Percentiles rank a stretch among this genome's conserved stretches.
Evolutionary conservation across 2,113 vertebrate genomes (phyloP).

Genomic region (Illadopsis cleaveri): DNA sequence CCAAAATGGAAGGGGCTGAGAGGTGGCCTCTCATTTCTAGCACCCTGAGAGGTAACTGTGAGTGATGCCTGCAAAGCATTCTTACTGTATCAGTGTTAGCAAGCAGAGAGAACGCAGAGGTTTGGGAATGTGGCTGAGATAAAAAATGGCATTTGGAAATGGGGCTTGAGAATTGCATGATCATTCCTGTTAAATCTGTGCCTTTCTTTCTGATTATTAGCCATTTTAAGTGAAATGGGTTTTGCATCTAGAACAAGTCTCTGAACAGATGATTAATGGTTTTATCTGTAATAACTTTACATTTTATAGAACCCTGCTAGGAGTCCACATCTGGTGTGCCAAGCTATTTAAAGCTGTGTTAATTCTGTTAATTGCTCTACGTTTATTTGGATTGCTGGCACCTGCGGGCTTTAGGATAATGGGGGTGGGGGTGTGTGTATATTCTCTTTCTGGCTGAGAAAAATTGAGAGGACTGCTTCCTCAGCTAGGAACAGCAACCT

Average conservation of each 20-base stretch:
- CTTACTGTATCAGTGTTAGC: not conserved
- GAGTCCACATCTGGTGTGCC: conserved; percentile 78
- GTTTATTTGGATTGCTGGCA: conserved; percentile 81
- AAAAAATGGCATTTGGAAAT: conserved; percentile 58
- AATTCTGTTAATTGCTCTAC: conserved; percentile 83
- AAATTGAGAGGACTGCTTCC: conserved; percentile 48
- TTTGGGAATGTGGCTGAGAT: not conserved
- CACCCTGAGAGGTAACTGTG: not conserved
- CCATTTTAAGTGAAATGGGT: conserved; percentile 71
- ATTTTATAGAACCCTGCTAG: conserved; percentile 79
- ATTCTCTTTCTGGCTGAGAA: conserved; percentile 40
- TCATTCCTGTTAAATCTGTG: conserved; percentile 49
- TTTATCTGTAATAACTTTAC: conserved; percentile 80
- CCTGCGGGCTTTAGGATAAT: conserved; percentile 77
- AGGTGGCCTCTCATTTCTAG: not conserved
- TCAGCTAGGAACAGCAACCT: conserved; percentile 49
- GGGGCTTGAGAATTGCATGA: conserved; percentile 25
- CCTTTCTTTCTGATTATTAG: conserved; percentile 73
- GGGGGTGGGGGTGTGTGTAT: not conserved
- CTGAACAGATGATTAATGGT: conserved; percentile 83
- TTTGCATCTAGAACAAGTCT: conserved; percentile 75
- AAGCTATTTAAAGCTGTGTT: conserved; percentile 83
- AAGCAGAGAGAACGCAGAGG: not conserved
- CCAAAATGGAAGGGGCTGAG: not conserved
- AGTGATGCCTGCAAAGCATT: not conserved